These are phyloP conservation scores for Centropyge bicolor DNA, from an alignment of 2,797 vertebrate genomes.

Conservation along the genomic window DNA sequence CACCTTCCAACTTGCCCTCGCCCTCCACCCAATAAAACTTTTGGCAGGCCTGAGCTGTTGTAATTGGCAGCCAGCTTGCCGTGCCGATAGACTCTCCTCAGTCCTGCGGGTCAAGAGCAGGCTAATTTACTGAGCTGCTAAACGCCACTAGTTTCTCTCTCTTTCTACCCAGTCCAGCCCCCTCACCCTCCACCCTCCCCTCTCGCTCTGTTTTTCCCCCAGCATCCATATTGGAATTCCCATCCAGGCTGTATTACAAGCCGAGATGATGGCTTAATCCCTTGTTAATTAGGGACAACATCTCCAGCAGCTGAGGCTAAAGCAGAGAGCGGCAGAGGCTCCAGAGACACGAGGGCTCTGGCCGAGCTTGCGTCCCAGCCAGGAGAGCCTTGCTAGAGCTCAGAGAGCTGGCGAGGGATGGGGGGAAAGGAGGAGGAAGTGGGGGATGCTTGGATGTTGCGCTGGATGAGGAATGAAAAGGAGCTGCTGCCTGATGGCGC, in stretches of 20 bases:
- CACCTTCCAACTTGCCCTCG: slow-evolving; percentile 72
- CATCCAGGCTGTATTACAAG: slow-evolving; percentile 87
- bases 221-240: slow-evolving; percentile 86
- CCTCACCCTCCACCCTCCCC: slow-evolving; percentile 13
- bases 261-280: slow-evolving; percentile 89
- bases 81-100: slow-evolving; percentile 84
- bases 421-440: slow-evolving; percentile 5
- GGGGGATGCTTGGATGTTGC: slow-evolving; percentile 53
- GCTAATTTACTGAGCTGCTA: slow-evolving; percentile 88
- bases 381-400: slow-evolving; percentile 79
- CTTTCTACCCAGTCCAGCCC: slow-evolving; percentile 66
- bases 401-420: slow-evolving; percentile 72
- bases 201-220: slow-evolving; percentile 13
- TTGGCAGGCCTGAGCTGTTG: slow-evolving; percentile 86
- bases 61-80: slow-evolving; percentile 87
- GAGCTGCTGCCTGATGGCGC: slow-evolving; percentile 87
- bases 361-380: slow-evolving; percentile 74
- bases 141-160: slow-evolving; percentile 76
- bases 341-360: slow-evolving; percentile 77
- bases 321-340: slow-evolving; percentile 61
- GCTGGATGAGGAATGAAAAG: slow-evolving; percentile 82
- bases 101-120: slow-evolving; percentile 86
- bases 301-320: slow-evolving; percentile 88
- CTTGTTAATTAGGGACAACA: slow-evolving; percentile 89
- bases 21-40: slow-evolving; percentile 84